Conservation (phyloP, 2,797 vertebrate genomes). For the Varecia variegata region DNA sequence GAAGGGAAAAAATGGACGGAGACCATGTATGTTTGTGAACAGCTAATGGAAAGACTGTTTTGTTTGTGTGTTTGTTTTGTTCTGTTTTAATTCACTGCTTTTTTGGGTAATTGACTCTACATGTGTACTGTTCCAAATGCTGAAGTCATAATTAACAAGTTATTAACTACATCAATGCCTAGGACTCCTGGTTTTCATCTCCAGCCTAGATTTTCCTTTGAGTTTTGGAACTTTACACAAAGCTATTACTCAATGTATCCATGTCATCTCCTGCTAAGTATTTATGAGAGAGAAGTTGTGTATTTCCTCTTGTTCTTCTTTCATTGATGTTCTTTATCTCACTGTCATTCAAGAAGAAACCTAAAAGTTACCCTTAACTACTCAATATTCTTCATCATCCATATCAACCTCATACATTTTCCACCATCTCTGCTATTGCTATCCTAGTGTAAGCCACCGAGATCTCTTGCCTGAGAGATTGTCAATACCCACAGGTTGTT, state of each 20-base stretch:
- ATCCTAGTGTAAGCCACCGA: background rate
- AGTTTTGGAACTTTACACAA: background rate
- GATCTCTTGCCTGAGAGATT: background rate
- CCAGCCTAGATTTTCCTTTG: slow-evolving; percentile 3
- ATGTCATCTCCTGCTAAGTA: background rate
- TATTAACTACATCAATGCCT: background rate
- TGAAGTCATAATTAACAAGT: background rate
- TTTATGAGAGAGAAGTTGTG: background rate
- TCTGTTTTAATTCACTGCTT: background rate
- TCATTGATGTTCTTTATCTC: background rate
- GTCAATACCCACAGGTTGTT: background rate
- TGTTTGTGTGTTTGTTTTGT: background rate
- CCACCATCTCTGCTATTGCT: background rate
- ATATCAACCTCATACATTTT: background rate
- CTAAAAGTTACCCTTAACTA: background rate
- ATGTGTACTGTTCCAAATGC: background rate
- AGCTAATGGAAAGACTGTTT: background rate
- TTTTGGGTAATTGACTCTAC: background rate
- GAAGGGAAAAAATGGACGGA: background rate
- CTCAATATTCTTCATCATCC: background rate
- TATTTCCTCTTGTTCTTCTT: background rate
- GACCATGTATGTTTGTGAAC: background rate
- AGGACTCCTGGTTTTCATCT: background rate
- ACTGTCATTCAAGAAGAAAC: background rate
- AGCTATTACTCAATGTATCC: background rate